These are phyloP conservation scores for Limosa lapponica DNA, from an alignment of 2,797 vertebrate species.

Conservation along the genomic window DNA sequence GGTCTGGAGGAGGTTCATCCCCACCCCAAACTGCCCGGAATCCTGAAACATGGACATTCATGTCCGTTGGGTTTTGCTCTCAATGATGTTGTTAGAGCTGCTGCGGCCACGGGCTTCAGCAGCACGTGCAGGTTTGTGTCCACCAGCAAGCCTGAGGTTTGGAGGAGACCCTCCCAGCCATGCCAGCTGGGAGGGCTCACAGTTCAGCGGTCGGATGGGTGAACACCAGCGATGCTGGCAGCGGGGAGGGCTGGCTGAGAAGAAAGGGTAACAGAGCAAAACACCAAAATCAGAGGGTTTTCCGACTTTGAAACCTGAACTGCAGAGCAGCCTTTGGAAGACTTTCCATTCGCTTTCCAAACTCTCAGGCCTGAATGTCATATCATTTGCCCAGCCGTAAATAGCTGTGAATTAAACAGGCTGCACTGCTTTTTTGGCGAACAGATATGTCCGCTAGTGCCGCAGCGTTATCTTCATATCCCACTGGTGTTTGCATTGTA, in stretches of 20 bases:
- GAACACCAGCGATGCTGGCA: not conserved
- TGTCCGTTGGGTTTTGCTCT: not conserved
- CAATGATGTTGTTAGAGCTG: not conserved
- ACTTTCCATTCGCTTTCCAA: not conserved
- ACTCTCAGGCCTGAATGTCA: not conserved
- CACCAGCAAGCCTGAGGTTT: not conserved
- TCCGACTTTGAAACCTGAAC: not conserved
- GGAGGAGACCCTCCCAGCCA: not conserved
- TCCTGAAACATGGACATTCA: not conserved
- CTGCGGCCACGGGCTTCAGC: not conserved
- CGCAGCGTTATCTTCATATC: not conserved
- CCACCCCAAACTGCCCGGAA: not conserved
- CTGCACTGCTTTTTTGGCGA: not conserved
- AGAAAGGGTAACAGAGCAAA: not conserved
- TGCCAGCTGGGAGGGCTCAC: not conserved
- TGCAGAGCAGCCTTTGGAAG: not conserved
- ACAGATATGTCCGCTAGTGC: not conserved
- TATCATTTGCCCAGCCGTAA: not conserved
- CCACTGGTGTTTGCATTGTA: conserved; percentile 34
- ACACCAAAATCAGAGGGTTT: not conserved
- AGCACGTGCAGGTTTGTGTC: not conserved
- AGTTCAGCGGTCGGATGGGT: accelerated
- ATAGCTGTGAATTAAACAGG: conserved; percentile 30
- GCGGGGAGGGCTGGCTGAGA: accelerated
- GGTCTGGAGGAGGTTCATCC: not conserved